Conservation (phyloP, 2,113 vertebrate species). For the Grammomys dolichurus region DNA sequence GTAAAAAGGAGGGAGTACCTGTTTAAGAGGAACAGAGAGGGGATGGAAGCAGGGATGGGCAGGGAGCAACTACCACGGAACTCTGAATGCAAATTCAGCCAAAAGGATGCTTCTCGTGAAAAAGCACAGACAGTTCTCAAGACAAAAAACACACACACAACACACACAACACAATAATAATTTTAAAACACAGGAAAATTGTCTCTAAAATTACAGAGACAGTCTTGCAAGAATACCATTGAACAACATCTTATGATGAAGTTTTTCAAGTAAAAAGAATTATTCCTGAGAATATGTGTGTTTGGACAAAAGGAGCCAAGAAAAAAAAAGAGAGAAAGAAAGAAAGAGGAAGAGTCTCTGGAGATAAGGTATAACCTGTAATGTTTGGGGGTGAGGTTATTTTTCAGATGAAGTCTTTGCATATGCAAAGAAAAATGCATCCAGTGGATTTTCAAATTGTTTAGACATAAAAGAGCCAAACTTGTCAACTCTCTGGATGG, state of each 20-base stretch:
- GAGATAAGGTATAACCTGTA: neutral
- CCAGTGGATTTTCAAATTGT: neutral
- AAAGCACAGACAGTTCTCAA: neutral
- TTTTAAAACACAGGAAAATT: neutral
- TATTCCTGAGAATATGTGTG: neutral
- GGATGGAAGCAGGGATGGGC: rapidly evolving
- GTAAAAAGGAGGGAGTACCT: neutral
- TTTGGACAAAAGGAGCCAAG: neutral
- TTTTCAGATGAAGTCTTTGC: neutral
- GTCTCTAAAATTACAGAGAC: neutral
- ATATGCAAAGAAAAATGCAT: neutral
- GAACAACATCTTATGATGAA: neutral
- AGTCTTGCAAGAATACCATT: neutral
- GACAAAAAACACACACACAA: neutral
- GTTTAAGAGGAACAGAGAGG: no score
- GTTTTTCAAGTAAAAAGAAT: neutral
- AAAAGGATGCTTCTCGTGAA: neutral
- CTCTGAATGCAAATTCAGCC: neutral
- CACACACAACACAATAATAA: neutral
- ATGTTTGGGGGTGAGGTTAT: neutral
- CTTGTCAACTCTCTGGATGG: neutral
- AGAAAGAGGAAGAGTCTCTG: neutral
- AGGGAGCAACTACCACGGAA: neutral
- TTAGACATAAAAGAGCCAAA: neutral
- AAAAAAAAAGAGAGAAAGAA: neutral